These are phyloP conservation scores for Medauroidea extradentata DNA, from an alignment of 1,140 invertebrate genomes.

Conservation along the genomic window DNA sequence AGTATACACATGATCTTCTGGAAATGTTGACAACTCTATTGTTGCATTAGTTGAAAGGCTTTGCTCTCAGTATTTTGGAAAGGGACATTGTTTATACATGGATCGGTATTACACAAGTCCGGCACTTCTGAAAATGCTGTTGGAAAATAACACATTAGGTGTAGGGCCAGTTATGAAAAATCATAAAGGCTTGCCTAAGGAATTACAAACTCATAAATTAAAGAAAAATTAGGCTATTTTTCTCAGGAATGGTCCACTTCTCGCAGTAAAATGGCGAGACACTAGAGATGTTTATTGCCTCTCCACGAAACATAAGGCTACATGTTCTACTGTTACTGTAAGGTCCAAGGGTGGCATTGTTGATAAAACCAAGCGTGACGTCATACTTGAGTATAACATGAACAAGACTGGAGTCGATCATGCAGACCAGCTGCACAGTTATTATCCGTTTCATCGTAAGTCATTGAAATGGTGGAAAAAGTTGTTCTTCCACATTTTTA, in stretches of 20 bases:
- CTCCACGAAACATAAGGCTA: too few species aligned
- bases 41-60: too few species aligned
- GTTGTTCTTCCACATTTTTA: constrained; percentile 37
- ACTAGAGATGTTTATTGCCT: constrained; percentile 2
- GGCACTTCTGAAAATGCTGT: neutral
- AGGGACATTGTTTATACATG: neutral
- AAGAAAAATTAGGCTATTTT: neutral
- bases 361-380: constrained; percentile 17
- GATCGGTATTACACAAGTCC: neutral
- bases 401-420: constrained; percentile 43
- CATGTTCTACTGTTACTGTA: neutral
- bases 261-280: neutral
- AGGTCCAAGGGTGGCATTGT: neutral
- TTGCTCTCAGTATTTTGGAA: too few species aligned
- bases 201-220: neutral
- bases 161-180: neutral
- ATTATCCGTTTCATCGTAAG: constrained; percentile 37
- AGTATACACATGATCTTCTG: too few species aligned
- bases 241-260: neutral
- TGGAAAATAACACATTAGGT: neutral
- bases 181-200: neutral
- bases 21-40: too few species aligned
- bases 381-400: constrained; percentile 37
- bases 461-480: constrained; percentile 39
- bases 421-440: constrained; percentile 35